A percentile compares a stretch with the other conserved stretches of the same genome.
These are phyloP conservation scores for Colius striatus DNA, from an alignment of 2,113 vertebrate species.

Conservation along the genomic window DNA sequence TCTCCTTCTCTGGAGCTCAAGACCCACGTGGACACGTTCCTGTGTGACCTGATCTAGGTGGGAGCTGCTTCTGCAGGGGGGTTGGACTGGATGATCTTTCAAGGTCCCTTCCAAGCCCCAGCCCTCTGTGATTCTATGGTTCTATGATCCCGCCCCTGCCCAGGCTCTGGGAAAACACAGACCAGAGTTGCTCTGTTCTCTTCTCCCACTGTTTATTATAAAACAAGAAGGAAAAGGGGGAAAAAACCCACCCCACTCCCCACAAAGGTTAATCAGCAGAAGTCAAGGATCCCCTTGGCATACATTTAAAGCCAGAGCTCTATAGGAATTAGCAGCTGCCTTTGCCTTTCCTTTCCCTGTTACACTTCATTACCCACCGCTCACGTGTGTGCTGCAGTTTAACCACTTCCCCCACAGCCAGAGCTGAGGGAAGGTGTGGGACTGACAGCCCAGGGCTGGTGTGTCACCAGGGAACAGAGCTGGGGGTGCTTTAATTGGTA, in stretches of 20 bases:
- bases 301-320: conserved; percentile 21
- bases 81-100: too few relatives aligned
- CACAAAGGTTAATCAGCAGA: not conserved
- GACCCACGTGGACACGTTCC: too few relatives aligned
- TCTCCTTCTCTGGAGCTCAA: too few relatives aligned
- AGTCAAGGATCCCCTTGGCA: conserved; percentile 14
- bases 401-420: not conserved
- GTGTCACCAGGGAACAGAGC: conserved; percentile 36
- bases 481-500: conserved; percentile 42
- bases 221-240: not conserved
- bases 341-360: conserved; percentile 50
- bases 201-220: not conserved
- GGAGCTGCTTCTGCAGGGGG: too few relatives aligned
- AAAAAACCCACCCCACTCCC: not conserved
- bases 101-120: too few relatives aligned
- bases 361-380: conserved; percentile 44
- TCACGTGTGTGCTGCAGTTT: conserved; percentile 15
- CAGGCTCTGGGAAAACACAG: not conserved
- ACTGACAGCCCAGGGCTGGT: conserved; percentile 33
- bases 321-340: conserved; percentile 45
- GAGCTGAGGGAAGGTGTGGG: not conserved
- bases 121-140: too few relatives aligned
- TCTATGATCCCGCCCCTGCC: not conserved
- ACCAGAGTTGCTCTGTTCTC: not conserved
- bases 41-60: too few relatives aligned